These are phyloP conservation scores for Eristalis intricaria DNA, from an alignment of 2,888 invertebrate genomes.

Conservation along the genomic window DNA sequence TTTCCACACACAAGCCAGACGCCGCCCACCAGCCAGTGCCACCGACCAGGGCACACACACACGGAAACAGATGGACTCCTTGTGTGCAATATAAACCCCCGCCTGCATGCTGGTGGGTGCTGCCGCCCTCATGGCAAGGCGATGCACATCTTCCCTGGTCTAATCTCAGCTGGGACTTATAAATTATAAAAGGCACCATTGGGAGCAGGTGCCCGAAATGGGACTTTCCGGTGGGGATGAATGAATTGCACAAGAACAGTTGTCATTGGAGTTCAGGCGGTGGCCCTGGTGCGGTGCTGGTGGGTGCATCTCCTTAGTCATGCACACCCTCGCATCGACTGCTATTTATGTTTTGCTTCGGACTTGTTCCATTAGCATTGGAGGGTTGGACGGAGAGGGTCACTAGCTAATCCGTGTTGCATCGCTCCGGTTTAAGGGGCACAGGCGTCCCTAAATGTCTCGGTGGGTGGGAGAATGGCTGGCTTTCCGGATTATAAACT, in stretches of 20 bases:
- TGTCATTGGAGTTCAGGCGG: conserved; percentile 34
- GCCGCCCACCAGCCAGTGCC: not conserved
- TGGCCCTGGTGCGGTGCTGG: not conserved
- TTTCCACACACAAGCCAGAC: not conserved
- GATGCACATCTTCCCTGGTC: conserved; percentile 40
- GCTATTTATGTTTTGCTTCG: conserved; percentile 11
- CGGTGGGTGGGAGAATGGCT: not conserved
- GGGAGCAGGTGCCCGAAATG: conserved; percentile 60
- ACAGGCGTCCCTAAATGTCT: not conserved
- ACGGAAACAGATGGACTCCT: not conserved
- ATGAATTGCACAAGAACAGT: conserved; percentile 34
- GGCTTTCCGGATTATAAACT: conserved; percentile 7
- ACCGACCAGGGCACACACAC: not conserved
- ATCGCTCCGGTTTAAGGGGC: not conserved
- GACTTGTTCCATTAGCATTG: not conserved
- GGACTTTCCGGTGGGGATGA: conserved; percentile 12
- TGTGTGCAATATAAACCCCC: conserved; percentile 23
- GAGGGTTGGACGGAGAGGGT: not conserved
- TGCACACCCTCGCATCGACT: conserved; percentile 10
- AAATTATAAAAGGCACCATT: conserved; percentile 49
- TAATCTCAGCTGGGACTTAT: conserved; percentile 59
- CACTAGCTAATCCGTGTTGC: conserved; percentile 25
- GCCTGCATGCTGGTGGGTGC: not conserved
- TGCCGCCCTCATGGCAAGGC: conserved; percentile 4
- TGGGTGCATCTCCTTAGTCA: conserved; percentile 21